Conservation (phyloP, 2,797 vertebrate species). For the Aphelocoma californica region DNA sequence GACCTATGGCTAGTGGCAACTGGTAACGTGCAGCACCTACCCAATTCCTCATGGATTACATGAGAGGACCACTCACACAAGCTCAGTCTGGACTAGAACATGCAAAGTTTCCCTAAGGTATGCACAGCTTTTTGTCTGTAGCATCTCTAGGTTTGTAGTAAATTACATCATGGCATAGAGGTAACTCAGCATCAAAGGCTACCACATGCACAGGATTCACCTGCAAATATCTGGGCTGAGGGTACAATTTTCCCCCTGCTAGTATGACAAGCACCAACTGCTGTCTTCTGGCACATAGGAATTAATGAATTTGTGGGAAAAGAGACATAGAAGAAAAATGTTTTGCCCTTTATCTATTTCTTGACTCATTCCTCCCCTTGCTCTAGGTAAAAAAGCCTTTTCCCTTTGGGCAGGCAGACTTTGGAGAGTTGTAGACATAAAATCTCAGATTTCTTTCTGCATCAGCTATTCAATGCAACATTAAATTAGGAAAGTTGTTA, state of each 20-base stretch:
- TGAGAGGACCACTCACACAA: background rate
- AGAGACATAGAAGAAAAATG: background rate
- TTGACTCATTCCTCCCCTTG: background rate
- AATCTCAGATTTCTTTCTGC: background rate
- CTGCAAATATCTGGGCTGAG: background rate
- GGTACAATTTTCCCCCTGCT: background rate
- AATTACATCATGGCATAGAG: background rate
- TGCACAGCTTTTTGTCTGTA: background rate
- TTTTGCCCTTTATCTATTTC: background rate
- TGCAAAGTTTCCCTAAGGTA: background rate
- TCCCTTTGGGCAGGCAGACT: background rate
- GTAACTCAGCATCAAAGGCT: background rate
- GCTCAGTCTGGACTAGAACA: background rate
- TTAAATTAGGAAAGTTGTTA: conserved; percentile 66
- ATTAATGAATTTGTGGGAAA: background rate
- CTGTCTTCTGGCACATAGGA: background rate
- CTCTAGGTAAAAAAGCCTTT: background rate
- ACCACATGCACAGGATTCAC: background rate
- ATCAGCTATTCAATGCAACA: conserved; percentile 45
- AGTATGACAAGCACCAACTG: background rate
- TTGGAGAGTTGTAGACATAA: background rate
- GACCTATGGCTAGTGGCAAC: background rate
- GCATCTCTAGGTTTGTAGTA: background rate
- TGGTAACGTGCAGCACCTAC: background rate
- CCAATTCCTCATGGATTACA: background rate